Percentiles rank a stretch among this genome's conserved stretches.
phyloP scores from a whole-genome alignment of 2,888 invertebrate genomes.

The Pandemis corylana region DNA sequence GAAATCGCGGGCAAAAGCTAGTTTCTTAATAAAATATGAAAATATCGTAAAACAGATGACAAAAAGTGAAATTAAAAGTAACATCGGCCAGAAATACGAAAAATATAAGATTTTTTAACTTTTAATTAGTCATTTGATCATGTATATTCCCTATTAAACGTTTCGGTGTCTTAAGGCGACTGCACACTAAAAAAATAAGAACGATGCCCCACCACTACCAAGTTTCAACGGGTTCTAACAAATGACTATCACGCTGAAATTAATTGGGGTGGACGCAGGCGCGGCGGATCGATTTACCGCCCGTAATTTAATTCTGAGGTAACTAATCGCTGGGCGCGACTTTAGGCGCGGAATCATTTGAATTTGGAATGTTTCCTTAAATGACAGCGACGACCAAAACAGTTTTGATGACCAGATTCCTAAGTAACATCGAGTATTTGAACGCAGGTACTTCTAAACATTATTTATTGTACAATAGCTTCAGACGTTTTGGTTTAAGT shows the following conservation, averaged over 20 bases:
- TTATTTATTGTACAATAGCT: background rate
- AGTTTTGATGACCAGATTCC: background rate
- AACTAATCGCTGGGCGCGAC: slow-evolving; percentile 41
- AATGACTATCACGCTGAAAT: slow-evolving; percentile 32
- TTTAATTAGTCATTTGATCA: no score
- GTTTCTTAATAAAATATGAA: no score
- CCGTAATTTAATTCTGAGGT: slow-evolving; percentile 36
- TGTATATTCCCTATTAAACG: no score
- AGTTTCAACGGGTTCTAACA: slow-evolving; percentile 32
- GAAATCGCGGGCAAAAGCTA: no score
- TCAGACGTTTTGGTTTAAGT: no score
- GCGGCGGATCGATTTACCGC: slow-evolving; percentile 39
- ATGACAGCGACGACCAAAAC: background rate
- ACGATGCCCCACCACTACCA: slow-evolving; percentile 8
- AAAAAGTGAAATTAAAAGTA: no score
- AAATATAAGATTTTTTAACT: no score
- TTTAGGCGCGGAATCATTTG: slow-evolving; percentile 28
- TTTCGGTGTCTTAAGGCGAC: background rate
- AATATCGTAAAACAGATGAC: no score
- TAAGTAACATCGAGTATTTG: background rate
- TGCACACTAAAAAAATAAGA: background rate
- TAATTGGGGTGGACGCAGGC: slow-evolving; percentile 36
- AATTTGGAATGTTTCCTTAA: slow-evolving; percentile 19
- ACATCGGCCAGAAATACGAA: no score
- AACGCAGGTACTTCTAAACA: background rate